Evolutionary conservation across 1,140 invertebrate genomes (phyloP), one percentile per base, ranked within the genome.

Genomic region (Platyura marginata): DNA sequence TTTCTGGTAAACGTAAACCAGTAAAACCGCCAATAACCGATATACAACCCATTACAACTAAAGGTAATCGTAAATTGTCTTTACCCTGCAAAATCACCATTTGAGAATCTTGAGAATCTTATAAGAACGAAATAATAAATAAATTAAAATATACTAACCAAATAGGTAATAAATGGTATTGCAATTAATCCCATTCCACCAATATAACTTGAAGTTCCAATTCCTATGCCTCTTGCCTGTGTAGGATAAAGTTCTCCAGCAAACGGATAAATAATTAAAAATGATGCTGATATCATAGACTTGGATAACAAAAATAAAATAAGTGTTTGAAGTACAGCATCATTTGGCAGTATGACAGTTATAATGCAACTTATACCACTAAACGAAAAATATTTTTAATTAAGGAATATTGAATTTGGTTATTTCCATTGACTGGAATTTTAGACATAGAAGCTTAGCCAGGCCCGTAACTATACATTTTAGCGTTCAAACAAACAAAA

Each of bases 221-320:
- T 88, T 10, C 86, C 87, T 22, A 90, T 64, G 3, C 85, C 87
- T 47, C 85, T 70, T 16, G 87, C 68, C 61, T 86, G 79, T 3
- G 85, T 88, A 1, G 87, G 86, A 61, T 88, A 89, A 11, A 90
- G 61, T 65, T 91, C 87, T 3, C 84, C 85, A 50, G 86, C 85
- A 57, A 89, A 89, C 1, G 87, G 82, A 61, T 90, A 90, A 46
- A 92, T 85, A 15, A 91, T 85, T 20, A 89, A 65, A 62, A 92
- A 93, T 1, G 87, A 86, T 4, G 85, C 85, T 1, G 87, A 90
- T 59, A 92, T 86, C 36, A 82, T 72, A 47, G 84, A 89, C 61
- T 92, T 92, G 2, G 87, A 90, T 49, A 90, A 66, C 10, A 93
- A 65, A 54, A 84, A 91, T 9, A 93, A 59, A 21, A 79, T 65